phyloP scores from a whole-genome alignment of 2,888 invertebrate genomes.

The Cosmia pyralina region DNA sequence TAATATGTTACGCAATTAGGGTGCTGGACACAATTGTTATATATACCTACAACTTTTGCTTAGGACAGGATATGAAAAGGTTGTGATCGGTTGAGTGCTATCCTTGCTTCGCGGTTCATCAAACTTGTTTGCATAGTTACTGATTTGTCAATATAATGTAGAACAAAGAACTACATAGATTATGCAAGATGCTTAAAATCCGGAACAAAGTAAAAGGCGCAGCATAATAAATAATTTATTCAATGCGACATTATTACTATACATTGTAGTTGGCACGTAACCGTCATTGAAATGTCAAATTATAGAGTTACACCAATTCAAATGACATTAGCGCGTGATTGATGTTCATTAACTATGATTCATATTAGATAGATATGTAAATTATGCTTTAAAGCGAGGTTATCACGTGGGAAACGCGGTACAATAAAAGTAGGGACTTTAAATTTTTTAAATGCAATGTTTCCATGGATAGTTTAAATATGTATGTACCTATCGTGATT shows the following conservation, averaged over 20 bases:
- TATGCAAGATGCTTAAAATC: slow-evolving; percentile 55
- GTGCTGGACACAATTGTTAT: too few relatives aligned
- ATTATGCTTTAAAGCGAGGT: neutral
- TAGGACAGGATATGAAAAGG: neutral
- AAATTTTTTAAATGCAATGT: too few relatives aligned
- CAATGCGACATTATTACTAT: slow-evolving; percentile 49
- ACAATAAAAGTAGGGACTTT: neutral
- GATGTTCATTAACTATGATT: neutral
- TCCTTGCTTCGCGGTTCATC: neutral
- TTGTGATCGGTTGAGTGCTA: neutral
- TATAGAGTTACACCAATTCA: slow-evolving; percentile 35
- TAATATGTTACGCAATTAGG: too few relatives aligned
- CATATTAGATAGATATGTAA: neutral
- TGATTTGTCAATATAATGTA: slow-evolving; percentile 33
- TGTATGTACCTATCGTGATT: too few relatives aligned
- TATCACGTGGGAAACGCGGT: neutral
- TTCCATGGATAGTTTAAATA: too few relatives aligned
- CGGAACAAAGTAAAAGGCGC: slow-evolving; percentile 63
- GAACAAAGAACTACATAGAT: slow-evolving; percentile 49
- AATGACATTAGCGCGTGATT: slow-evolving; percentile 26
- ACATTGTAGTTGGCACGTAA: slow-evolving; percentile 37
- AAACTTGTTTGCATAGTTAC: neutral
- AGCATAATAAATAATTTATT: slow-evolving; percentile 57
- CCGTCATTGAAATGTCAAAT: slow-evolving; percentile 56
- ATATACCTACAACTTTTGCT: too few relatives aligned